Base-by-base conservation (phyloP, 2,888 invertebrate species). In the Aleiodes testaceus region DNA sequence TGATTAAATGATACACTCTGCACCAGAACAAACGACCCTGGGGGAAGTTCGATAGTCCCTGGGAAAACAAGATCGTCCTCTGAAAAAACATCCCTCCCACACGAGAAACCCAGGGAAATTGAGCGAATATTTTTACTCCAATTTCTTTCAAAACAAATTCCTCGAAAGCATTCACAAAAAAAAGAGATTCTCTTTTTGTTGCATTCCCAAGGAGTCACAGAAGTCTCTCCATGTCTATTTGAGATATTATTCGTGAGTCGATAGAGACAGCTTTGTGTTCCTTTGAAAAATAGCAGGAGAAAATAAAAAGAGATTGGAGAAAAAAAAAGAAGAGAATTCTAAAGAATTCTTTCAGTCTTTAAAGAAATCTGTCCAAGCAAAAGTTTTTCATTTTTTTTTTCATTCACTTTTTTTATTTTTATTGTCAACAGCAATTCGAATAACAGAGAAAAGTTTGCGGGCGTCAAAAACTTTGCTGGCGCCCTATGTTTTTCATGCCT, bases 391-490 rank as follows among this genome's bases (percentile, higher is more conserved):
- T 53, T 30, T 55, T n/a, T 50, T 66, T 20, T 18, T 20, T 52
- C n/a, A n/a, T n/a, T n/a, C n/a, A n/a, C n/a, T 47, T 18, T 45
- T 16, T 63, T 63, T 14, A 55, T 55, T n/a, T 59, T 42, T 69
- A 9, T 69, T 70, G 53, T 72, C 50, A 70, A 65, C 44, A 30
- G 55, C 64, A 49, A 70, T 73, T 47, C 66, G 30, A 70, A 70
- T 66, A 66, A 61, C 70, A 42, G 66, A 61, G 59, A 49, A 52
- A 70, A 70, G 53, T 70, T 70, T 65, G 42, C 11, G 42, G 53
- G 45, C 55, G 65, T 61, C 47, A 59, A 12, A 42, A 72, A 76
- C 75, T 61, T 76, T 76, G 42, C 42, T 55, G 76, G 75, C 75
- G 76, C 75, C 65, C 42, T 55, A 36, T 49, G n/a, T 50, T 66